phyloP scores from a whole-genome alignment of 1,140 invertebrate species.

The Acarapis woodi region DNA sequence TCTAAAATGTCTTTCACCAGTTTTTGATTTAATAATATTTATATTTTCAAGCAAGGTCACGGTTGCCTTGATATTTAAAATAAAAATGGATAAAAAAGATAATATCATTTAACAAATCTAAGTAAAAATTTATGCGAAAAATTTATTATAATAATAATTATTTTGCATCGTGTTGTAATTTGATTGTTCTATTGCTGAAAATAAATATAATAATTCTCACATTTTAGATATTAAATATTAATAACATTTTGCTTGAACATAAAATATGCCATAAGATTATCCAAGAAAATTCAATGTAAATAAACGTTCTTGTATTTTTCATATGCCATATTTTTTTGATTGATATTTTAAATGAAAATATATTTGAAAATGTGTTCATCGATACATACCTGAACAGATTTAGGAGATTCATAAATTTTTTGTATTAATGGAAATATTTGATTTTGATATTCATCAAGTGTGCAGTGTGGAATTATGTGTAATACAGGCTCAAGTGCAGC shows the following conservation, averaged over 20 bases:
- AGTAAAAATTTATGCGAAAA: neutral
- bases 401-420: slow-evolving; percentile 44
- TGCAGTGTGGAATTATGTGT: slow-evolving; percentile 51
- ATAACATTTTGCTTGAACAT: too few relatives aligned
- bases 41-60: slow-evolving; percentile 70
- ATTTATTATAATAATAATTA: neutral
- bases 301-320: too few relatives aligned
- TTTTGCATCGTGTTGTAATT: neutral
- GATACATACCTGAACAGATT: slow-evolving; percentile 29
- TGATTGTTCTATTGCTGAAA: too few relatives aligned
- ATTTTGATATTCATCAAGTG: slow-evolving; percentile 46
- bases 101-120: neutral
- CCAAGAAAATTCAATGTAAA: too few relatives aligned
- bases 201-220: neutral
- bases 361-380: slow-evolving; percentile 4
- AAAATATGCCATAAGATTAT: too few relatives aligned
- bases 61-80: slow-evolving; percentile 30
- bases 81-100: slow-evolving; percentile 1
- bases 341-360: too few relatives aligned
- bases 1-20: slow-evolving; percentile 39
- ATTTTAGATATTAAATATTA: too few relatives aligned
- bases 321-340: too few relatives aligned
- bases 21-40: slow-evolving; percentile 63
- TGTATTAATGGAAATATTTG: slow-evolving; percentile 51
- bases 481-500: slow-evolving; percentile 62